Evolutionary conservation across 2,113 vertebrate genomes (phyloP), one percentile per base, ranked within the genome.

Genomic region (Syngnathus floridae): DNA sequence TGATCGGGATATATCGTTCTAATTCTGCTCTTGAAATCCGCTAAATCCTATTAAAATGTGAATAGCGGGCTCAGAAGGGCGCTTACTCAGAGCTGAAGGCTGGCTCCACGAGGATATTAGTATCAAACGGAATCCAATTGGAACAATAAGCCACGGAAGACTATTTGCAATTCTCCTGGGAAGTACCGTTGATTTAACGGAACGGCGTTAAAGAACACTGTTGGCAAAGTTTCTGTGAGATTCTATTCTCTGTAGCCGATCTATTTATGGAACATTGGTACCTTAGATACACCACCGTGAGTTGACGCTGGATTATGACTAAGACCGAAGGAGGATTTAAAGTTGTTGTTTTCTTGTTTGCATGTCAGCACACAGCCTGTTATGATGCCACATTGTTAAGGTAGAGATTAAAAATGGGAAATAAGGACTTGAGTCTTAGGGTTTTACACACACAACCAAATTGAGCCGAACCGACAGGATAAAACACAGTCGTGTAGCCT

Each of bases 11-110:
- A 81, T 74, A 81, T 83, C 67, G 14, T 70, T 81, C 80, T 49
- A 64, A 64, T 73, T 76, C 74, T 74, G 69, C 59, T 26, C 41
- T 46, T 41, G 52, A 75, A 67, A 77, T 63, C 74, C 81, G 36
- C 36, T 62, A 71, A 76, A 80, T 57, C 72, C 66, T 65, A 78
- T 87, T 84, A 70, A 71, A 81, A 82, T 80, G 70, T 73, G 79
- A 86, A 73, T 67, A 51, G 77, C 62, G 48, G 54, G 65, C 8
- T 2, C 4, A 54, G 62, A 60, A 35, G 55, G 36, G 26, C 9
- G 49, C 0, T 35, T 31, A 10, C 41, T 7, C 54, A 48, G 19
- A 35, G 62, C 43, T 4, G 62, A 48, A 46, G 58, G 66, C 56
- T 52, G 22, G 46, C 60, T 77, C 58, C 52, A 7, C 62, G 14